Percentiles rank a stretch among this genome's conserved stretches.
These are phyloP conservation scores for Drosophila paranaensis DNA, from an alignment of 2,888 invertebrate genomes.

Conservation along the genomic window DNA sequence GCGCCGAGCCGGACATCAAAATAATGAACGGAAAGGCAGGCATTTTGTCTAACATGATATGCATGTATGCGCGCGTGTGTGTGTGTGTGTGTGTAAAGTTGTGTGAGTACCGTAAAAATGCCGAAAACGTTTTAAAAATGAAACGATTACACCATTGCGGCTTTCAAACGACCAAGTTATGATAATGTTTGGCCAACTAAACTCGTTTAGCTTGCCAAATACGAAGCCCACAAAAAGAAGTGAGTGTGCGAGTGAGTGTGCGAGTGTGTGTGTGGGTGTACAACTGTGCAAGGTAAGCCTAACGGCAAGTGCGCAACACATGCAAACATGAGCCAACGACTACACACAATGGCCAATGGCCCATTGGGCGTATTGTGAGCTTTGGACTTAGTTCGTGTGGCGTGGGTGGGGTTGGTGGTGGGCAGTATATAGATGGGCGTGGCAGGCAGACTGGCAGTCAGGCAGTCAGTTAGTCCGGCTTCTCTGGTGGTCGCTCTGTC, in stretches of 20 bases:
- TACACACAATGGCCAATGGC: constrained; percentile 48
- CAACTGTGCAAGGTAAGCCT: constrained; percentile 59
- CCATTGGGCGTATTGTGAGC: constrained; percentile 67
- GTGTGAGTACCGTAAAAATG: constrained; percentile 54
- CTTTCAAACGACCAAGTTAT: constrained; percentile 81
- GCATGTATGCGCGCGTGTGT: constrained; percentile 10
- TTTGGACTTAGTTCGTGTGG: constrained; percentile 16
- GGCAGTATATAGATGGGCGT: background rate
- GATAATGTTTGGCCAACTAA: constrained; percentile 81
- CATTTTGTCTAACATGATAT: constrained; percentile 35
- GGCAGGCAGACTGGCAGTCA: constrained; percentile 2
- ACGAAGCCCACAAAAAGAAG: constrained; percentile 38
- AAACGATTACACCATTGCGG: constrained; percentile 80
- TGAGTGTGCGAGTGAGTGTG: constrained; percentile 14
- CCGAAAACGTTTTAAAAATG: constrained; percentile 79
- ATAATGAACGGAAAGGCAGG: constrained; percentile 73
- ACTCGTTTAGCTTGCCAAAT: constrained; percentile 78
- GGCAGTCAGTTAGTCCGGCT: constrained; percentile 20
- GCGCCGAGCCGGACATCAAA: constrained; percentile 61
- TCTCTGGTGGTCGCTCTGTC: constrained; percentile 21
- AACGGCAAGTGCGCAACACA: constrained; percentile 67
- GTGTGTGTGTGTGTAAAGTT: constrained; percentile 14
- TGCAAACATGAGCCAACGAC: constrained; percentile 57
- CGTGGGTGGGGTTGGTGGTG: too few species aligned
- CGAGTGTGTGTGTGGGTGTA: constrained; percentile 3